A percentile compares a stretch with the other conserved stretches of the same genome.
phyloP scores from a whole-genome alignment of 2,888 invertebrate species.

The Synanthedon tipuliformis region DNA sequence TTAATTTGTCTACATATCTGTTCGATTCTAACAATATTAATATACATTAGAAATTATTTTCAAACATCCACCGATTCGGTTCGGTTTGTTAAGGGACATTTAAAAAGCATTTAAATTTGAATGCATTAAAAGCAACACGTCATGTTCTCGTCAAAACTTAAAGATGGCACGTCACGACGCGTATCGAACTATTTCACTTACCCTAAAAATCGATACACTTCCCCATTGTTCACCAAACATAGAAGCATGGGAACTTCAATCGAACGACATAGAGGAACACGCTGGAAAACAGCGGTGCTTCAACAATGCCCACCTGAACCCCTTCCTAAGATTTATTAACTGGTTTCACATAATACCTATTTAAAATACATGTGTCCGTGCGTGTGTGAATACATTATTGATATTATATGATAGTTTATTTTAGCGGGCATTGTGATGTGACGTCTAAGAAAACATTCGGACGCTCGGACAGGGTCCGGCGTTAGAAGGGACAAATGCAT shows the following conservation, averaged over 20 bases:
- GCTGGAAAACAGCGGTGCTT: constrained; percentile 1
- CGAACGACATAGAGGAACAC: constrained; percentile 25
- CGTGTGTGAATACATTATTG: constrained; percentile 60
- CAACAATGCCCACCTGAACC: constrained; percentile 31
- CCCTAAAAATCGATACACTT: constrained; percentile 49
- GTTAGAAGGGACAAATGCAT: constrained; percentile 24
- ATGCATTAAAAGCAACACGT: constrained; percentile 34
- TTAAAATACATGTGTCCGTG: constrained; percentile 68
- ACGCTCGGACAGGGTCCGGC: constrained; percentile 19
- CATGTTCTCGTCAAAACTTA: constrained; percentile 50
- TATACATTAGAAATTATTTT: not conserved
- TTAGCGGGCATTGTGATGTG: constrained; percentile 42
- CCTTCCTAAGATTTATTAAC: constrained; percentile 41
- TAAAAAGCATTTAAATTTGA: constrained; percentile 34
- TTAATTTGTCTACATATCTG: too few species aligned
- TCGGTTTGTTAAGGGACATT: constrained; percentile 20
- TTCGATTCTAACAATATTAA: too few species aligned
- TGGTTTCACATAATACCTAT: constrained; percentile 65
- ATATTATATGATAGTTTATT: constrained; percentile 70
- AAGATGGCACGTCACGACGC: constrained; percentile 50
- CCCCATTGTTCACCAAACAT: constrained; percentile 28
- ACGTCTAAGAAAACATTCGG: constrained; percentile 33
- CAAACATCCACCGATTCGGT: constrained; percentile 3
- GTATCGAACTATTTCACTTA: constrained; percentile 33
- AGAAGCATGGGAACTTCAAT: constrained; percentile 60